A percentile compares a stretch with the other conserved stretches of the same genome.
phyloP scores from a whole-genome alignment of 1,140 invertebrate species.

The Chironomus striatipennis region DNA sequence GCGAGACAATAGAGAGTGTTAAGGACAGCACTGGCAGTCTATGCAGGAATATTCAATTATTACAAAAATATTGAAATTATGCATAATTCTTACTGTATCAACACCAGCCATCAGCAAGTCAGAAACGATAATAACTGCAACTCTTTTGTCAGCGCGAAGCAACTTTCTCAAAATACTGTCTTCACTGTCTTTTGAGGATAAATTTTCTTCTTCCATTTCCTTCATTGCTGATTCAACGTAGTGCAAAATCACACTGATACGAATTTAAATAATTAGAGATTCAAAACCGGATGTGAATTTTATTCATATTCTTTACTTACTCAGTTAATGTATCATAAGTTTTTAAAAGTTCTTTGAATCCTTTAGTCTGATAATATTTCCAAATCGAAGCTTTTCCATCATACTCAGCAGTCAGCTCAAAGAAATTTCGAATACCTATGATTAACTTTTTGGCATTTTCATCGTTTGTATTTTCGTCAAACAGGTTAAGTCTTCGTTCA shows the following conservation, averaged over 20 bases:
- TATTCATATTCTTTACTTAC: too few relatives aligned
- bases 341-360: background rate
- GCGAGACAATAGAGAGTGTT: constrained; percentile 42
- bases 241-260: background rate
- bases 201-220: background rate
- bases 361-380: background rate
- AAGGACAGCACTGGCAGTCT: background rate
- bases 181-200: background rate
- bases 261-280: too few relatives aligned
- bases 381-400: background rate
- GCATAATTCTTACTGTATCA: background rate
- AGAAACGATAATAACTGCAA: background rate
- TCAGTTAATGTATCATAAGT: background rate
- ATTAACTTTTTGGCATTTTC: background rate
- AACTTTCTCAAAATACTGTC: background rate
- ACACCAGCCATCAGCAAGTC: background rate
- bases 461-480: constrained; percentile 38
- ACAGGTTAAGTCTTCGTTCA: constrained; percentile 53
- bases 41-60: background rate
- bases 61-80: background rate
- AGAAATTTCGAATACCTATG: background rate
- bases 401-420: background rate
- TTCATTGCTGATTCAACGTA: background rate
- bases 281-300: too few relatives aligned
- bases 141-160: background rate